Percentiles rank a stretch among this genome's conserved stretches.
phyloP scores from a whole-genome alignment of 2,113 vertebrate genomes.

The Labeo catla region DNA sequence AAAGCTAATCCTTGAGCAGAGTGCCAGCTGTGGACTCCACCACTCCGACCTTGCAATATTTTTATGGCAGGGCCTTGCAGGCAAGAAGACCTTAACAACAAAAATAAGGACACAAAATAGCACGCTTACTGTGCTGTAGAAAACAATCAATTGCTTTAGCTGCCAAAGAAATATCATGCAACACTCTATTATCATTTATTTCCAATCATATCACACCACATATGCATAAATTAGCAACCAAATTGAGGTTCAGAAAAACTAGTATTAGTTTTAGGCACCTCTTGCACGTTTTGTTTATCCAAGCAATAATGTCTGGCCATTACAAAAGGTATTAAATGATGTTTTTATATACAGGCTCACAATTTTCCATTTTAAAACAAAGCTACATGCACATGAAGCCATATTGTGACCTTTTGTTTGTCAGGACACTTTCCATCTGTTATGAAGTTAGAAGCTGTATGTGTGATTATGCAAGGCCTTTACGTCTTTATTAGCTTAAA shows the following conservation, averaged over 20 bases:
- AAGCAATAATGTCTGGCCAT: not conserved
- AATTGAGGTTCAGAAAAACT: not conserved
- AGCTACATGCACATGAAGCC: not conserved
- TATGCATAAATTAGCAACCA: not conserved
- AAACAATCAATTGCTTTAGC: not conserved
- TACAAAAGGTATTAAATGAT: not conserved
- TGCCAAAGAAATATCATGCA: not conserved
- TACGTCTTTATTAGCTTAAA: not conserved
- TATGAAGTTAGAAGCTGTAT: not conserved
- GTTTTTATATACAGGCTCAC: not conserved
- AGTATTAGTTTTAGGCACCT: not conserved
- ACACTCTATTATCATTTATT: not conserved
- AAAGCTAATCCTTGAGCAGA: slow-evolving; percentile 44
- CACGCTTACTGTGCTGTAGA: not conserved
- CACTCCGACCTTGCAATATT: slow-evolving; percentile 36
- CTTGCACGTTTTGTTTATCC: not conserved
- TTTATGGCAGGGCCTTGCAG: slow-evolving; percentile 14
- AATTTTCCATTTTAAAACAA: not conserved
- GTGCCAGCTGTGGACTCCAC: not conserved
- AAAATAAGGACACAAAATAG: not conserved
- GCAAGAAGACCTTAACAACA: not conserved
- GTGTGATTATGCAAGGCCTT: not conserved
- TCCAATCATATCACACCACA: not conserved
- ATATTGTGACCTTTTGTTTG: not conserved
- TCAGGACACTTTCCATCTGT: slow-evolving; percentile 12